Conservation (phyloP, 2,888 invertebrate genomes). For the Rotaria sp. region DNA sequence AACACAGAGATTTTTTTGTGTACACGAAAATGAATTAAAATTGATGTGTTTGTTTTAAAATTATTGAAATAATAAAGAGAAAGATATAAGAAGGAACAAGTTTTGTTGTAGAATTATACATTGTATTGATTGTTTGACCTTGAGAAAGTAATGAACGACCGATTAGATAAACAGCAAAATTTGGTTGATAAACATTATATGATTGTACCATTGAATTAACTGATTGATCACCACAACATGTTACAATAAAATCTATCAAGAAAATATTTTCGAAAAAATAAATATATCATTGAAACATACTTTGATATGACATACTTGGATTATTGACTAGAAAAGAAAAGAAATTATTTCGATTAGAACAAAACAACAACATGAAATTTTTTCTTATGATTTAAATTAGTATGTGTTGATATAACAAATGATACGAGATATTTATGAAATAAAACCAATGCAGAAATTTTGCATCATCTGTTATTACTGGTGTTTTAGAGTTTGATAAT, state of each 20-base stretch:
- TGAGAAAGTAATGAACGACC: neutral
- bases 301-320: conserved; percentile 26
- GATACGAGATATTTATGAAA: too few relatives aligned
- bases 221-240: conserved; percentile 24
- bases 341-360: too few relatives aligned
- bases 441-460: too few relatives aligned
- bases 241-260: neutral
- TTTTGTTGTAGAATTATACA: neutral
- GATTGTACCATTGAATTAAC: conserved; percentile 8
- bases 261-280: neutral
- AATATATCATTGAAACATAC: neutral
- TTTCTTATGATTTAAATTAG: too few relatives aligned
- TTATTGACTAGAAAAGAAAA: neutral
- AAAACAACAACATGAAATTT: too few relatives aligned
- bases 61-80: neutral
- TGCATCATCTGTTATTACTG: too few relatives aligned
- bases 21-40: neutral
- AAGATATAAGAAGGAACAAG: neutral
- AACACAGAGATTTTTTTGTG: neutral
- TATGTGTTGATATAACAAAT: too few relatives aligned
- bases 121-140: conserved; percentile 28
- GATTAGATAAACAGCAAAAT: neutral
- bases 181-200: neutral
- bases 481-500: too few relatives aligned
- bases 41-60: neutral